These are phyloP conservation scores for Drosophila vallismaia DNA, from an alignment of 2,888 invertebrate genomes.

Conservation along the genomic window DNA sequence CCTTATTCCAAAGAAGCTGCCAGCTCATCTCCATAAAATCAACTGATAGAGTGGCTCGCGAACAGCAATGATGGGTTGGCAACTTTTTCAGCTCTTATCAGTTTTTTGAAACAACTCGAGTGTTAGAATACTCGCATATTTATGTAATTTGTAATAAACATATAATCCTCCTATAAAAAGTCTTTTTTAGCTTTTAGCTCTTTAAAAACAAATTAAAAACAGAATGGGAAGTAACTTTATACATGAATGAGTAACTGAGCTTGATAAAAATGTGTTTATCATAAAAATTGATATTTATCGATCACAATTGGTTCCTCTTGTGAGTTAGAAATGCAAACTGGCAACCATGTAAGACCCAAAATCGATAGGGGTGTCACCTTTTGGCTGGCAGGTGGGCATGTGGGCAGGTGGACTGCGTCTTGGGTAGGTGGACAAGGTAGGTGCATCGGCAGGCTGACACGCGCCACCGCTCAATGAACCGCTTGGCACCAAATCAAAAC, in stretches of 20 bases:
- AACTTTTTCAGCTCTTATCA: not conserved
- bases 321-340: not conserved
- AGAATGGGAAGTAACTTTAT: not conserved
- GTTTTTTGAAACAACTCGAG: not conserved
- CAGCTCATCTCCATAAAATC: constrained; percentile 24
- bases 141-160: not conserved
- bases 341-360: not conserved
- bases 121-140: not conserved
- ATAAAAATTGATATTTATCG: not conserved
- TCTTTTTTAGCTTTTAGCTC: too few species aligned
- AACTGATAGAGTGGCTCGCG: constrained; percentile 8
- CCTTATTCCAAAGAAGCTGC: constrained; percentile 17
- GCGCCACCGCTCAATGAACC: constrained; percentile 28
- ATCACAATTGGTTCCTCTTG: not conserved
- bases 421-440: constrained; percentile 35
- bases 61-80: not conserved
- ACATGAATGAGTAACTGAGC: not conserved
- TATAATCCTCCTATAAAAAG: too few species aligned
- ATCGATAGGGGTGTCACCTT: constrained; percentile 14
- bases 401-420: not conserved
- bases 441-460: constrained; percentile 28
- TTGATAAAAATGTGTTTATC: not conserved
- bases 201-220: not conserved
- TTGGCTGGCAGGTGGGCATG: not conserved
- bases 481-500: constrained; percentile 43